Evolutionary conservation across 2,888 invertebrate genomes (phyloP).

Genomic region (Deroplatys truncata): DNA sequence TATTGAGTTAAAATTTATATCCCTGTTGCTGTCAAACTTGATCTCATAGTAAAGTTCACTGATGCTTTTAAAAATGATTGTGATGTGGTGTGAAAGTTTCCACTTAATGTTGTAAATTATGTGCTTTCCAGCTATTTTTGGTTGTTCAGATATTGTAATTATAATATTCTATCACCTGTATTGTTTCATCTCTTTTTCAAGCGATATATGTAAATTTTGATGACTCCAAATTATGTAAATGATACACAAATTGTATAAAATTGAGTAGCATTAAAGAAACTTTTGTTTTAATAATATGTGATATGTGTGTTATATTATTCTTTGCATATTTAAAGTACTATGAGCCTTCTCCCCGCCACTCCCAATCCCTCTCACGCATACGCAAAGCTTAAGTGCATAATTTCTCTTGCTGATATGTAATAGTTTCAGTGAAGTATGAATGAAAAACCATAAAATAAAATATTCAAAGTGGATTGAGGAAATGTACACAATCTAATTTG

Average conservation of each 20-base stretch:
- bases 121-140: not conserved
- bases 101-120: not conserved
- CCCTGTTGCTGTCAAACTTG: not conserved
- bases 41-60: conserved; percentile 1
- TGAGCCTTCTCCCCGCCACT: too few species aligned
- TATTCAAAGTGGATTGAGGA: too few species aligned
- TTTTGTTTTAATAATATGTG: not conserved
- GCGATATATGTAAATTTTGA: not conserved
- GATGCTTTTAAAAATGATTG: not conserved
- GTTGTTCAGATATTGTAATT: not conserved
- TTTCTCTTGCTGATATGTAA: too few species aligned
- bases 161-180: not conserved
- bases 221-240: not conserved
- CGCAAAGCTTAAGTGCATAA: too few species aligned
- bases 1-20: not conserved
- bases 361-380: too few species aligned
- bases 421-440: too few species aligned
- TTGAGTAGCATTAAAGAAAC: not conserved
- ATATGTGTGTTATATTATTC: not conserved
- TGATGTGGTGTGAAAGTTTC: not conserved
- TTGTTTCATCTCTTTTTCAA: not conserved
- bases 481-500: too few species aligned
- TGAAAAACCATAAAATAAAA: too few species aligned
- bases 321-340: too few species aligned
- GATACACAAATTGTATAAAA: not conserved